Conservation (phyloP, 2,797 vertebrate genomes). For the Melanogrammus aeglefinus region DNA sequence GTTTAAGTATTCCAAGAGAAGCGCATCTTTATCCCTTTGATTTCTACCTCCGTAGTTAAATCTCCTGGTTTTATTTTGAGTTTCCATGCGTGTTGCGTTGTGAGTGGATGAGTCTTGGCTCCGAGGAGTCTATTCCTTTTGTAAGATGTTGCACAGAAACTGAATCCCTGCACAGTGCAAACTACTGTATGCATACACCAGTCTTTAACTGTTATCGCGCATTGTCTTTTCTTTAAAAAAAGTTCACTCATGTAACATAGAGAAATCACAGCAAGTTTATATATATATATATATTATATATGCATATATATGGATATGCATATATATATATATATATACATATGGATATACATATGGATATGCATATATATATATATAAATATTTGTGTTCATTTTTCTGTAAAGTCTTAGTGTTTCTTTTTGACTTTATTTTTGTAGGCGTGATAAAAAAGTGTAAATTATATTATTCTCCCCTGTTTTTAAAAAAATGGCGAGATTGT, state of each 20-base stretch:
- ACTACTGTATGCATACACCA: conserved; percentile 73
- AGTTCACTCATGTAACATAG: conserved; percentile 74
- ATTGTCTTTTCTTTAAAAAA: conserved; percentile 38
- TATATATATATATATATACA: too few relatives aligned
- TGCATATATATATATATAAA: neutral
- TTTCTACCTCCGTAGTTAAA: conserved; percentile 56
- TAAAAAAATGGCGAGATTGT: conserved; percentile 67
- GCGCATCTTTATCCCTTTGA: conserved; percentile 37
- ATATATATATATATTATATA: conserved; percentile 54
- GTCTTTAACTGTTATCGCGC: conserved; percentile 56
- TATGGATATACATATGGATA: too few relatives aligned
- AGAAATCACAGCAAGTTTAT: conserved; percentile 67
- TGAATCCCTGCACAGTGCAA: conserved; percentile 67
- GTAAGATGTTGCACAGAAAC: conserved; percentile 60
- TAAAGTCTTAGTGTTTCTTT: conserved; percentile 74
- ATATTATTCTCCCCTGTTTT: conserved; percentile 70
- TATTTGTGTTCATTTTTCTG: conserved; percentile 59
- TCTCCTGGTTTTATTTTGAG: conserved; percentile 30
- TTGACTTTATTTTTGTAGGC: conserved; percentile 82
- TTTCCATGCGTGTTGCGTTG: conserved; percentile 31
- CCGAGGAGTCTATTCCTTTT: conserved; percentile 42
- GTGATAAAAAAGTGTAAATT: conserved; percentile 75
- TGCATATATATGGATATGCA: too few relatives aligned
- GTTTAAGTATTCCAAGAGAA: conserved; percentile 6
- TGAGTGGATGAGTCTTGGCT: conserved; percentile 33